Evolutionary conservation across 2,797 vertebrate species (phyloP).

Genomic region (Phyllotis vaccarum): DNA sequence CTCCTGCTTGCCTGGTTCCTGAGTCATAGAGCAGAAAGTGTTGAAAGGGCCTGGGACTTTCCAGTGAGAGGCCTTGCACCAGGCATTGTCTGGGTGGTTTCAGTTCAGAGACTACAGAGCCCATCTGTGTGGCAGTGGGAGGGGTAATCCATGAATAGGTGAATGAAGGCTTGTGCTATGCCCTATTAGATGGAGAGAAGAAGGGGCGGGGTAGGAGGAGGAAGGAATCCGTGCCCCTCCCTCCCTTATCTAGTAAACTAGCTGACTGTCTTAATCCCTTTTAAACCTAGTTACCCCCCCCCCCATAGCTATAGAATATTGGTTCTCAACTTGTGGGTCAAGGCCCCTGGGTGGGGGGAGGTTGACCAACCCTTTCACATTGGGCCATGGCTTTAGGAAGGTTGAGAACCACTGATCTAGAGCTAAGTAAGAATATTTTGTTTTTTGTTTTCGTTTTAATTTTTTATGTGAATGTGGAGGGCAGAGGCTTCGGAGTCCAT

Average conservation of each 20-base stretch:
- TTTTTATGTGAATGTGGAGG: background rate
- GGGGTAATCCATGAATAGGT: background rate
- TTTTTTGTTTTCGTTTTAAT: constrained; percentile 43
- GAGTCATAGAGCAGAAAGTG: background rate
- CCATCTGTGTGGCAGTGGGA: background rate
- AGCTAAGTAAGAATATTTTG: background rate
- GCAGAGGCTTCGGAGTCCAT: background rate
- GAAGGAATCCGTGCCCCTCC: background rate
- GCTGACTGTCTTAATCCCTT: background rate
- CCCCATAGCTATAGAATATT: no score
- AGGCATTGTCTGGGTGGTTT: background rate
- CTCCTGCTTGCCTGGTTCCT: background rate
- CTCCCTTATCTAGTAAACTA: background rate
- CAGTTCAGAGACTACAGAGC: background rate
- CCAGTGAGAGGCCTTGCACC: background rate
- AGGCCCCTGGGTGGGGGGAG: background rate
- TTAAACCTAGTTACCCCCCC: background rate
- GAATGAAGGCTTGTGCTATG: background rate
- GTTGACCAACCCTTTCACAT: no score
- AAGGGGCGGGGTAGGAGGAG: background rate
- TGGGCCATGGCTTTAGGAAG: background rate
- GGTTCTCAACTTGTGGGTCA: background rate
- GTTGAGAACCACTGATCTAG: background rate
- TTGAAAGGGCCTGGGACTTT: background rate
- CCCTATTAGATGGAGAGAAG: background rate